Evolutionary conservation across 1,140 invertebrate species (phyloP).

Genomic region (Psix sp.): DNA sequence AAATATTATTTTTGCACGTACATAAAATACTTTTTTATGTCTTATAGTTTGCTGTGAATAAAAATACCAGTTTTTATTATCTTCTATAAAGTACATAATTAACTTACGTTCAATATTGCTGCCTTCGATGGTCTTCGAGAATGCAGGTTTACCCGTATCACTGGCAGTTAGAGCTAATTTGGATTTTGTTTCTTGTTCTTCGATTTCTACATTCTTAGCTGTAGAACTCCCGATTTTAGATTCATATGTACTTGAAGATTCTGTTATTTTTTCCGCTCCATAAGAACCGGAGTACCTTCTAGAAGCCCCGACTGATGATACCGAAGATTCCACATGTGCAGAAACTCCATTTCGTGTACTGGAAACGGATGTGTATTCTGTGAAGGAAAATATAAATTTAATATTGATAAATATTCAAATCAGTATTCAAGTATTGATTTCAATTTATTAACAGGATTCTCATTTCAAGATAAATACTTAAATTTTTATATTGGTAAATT

Average conservation of each 20-base stretch:
- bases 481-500: too few species aligned
- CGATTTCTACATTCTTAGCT: slow-evolving; percentile 50
- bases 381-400: slow-evolving; percentile 1
- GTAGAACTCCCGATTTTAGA: slow-evolving; percentile 58
- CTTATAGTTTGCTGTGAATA: too few species aligned
- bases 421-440: too few species aligned
- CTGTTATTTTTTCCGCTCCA: slow-evolving; percentile 67
- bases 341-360: slow-evolving; percentile 75
- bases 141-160: slow-evolving; percentile 80
- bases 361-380: slow-evolving; percentile 79
- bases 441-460: background rate
- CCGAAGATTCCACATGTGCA: slow-evolving; percentile 76
- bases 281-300: slow-evolving; percentile 65
- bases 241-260: slow-evolving; percentile 72
- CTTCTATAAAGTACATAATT: too few species aligned
- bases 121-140: slow-evolving; percentile 85
- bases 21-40: too few species aligned
- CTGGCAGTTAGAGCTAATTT: slow-evolving; percentile 68
- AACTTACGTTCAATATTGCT: slow-evolving; percentile 88
- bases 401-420: too few species aligned
- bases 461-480: too few species aligned
- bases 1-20: too few species aligned
- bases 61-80: too few species aligned
- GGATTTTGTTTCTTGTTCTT: slow-evolving; percentile 55
- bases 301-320: slow-evolving; percentile 67